These are phyloP conservation scores for Orthosia gothica DNA, from an alignment of 2,888 invertebrate genomes.

Conservation along the genomic window DNA sequence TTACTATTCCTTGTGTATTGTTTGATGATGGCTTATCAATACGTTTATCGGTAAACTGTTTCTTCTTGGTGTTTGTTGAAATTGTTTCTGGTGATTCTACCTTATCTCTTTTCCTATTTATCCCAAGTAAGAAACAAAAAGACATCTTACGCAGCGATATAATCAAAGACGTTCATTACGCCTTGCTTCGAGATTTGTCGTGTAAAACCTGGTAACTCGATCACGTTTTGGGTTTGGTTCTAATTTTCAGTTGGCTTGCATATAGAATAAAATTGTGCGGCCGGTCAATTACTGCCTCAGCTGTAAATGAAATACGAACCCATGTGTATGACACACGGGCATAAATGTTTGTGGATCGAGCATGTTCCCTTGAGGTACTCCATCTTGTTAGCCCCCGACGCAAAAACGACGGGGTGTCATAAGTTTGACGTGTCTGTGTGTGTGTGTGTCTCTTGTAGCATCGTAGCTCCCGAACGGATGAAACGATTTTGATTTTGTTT, in stretches of 20 bases:
- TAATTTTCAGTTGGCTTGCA: slow-evolving; percentile 52
- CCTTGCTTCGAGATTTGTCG: slow-evolving; percentile 40
- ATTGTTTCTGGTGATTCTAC: too few relatives aligned
- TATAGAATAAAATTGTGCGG: slow-evolving; percentile 66
- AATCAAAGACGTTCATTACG: slow-evolving; percentile 63
- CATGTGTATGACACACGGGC: slow-evolving; percentile 35
- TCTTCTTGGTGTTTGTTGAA: too few relatives aligned
- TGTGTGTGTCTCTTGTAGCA: too few relatives aligned
- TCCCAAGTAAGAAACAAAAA: slow-evolving; percentile 19
- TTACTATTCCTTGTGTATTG: too few relatives aligned
- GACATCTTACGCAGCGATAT: slow-evolving; percentile 42
- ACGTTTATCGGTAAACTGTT: too few relatives aligned
- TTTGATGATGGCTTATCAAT: too few relatives aligned
- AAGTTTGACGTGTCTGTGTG: too few relatives aligned
- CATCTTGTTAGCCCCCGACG: neutral
- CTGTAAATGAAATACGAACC: slow-evolving; percentile 63
- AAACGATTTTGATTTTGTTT: neutral
- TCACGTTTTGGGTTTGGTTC: slow-evolving; percentile 69
- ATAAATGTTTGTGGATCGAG: slow-evolving; percentile 31
- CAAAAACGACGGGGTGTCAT: too few relatives aligned
- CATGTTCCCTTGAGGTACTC: slow-evolving; percentile 22
- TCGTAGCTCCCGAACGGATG: neutral
- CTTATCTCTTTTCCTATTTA: slow-evolving; percentile 6
- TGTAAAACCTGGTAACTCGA: slow-evolving; percentile 50
- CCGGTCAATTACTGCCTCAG: slow-evolving; percentile 48